Conservation (phyloP, 2,797 vertebrate genomes). For the Onychomys torridus region DNA sequence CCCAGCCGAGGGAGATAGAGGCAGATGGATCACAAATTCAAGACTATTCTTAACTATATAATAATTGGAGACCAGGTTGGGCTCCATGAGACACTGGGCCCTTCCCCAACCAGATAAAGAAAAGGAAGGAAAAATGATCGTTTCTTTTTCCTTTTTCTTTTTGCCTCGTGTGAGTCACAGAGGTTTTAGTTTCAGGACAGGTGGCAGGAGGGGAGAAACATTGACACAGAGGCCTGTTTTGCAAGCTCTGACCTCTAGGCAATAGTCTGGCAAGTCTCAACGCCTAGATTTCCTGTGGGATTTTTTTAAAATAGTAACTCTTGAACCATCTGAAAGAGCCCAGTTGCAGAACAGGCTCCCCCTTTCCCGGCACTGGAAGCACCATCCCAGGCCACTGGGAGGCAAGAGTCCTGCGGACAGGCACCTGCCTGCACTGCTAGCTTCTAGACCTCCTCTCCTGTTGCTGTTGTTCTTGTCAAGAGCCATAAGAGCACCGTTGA, state of each 20-base stretch:
- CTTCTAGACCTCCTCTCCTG: constrained; percentile 60
- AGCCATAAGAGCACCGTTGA: neutral
- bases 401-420: neutral
- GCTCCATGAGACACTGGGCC: neutral
- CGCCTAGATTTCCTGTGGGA: constrained; percentile 74
- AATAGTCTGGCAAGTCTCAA: constrained; percentile 45
- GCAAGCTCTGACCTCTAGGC: constrained; percentile 47
- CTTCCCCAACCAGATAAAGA: neutral
- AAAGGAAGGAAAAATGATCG: neutral
- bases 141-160: neutral
- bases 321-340: neutral
- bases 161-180: neutral
- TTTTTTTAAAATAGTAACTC: constrained; percentile 49
- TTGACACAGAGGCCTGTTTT: constrained; percentile 49
- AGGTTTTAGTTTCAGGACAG: neutral
- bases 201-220: neutral
- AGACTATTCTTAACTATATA: neutral
- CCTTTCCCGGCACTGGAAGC: fast-evolving
- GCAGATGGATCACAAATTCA: neutral
- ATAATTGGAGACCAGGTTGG: neutral
- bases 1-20: neutral
- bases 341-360: neutral
- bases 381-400: neutral
- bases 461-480: constrained; percentile 26
- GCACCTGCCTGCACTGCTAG: neutral